These are phyloP conservation scores for Dreissena polymorpha DNA, from an alignment of 1,140 invertebrate species.

Conservation along the genomic window DNA sequence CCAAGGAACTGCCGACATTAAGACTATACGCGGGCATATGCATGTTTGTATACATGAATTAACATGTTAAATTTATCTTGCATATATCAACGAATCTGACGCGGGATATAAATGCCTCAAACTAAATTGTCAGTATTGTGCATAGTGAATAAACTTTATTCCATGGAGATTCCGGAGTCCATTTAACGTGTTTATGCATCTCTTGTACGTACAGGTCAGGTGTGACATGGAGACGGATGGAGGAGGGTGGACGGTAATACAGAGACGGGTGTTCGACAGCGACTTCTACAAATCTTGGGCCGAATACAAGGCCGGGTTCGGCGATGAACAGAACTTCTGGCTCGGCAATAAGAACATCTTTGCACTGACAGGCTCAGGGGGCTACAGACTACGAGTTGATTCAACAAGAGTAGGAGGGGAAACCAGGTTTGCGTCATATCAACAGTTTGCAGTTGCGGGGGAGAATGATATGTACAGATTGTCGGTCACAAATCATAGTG, in stretches of 20 bases:
- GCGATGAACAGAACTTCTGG: constrained; percentile 18
- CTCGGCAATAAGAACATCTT: constrained; percentile 19
- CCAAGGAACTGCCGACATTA: not conserved
- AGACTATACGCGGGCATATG: not conserved
- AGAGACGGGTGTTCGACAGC: constrained; percentile 88
- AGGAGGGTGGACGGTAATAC: constrained; percentile 92
- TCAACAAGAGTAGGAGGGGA: not conserved
- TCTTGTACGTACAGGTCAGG: not conserved
- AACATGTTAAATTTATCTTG: too few species aligned
- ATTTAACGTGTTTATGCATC: not conserved
- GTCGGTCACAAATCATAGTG: not conserved
- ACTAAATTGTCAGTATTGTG: too few species aligned
- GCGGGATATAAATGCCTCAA: too few species aligned
- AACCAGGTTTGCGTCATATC: not conserved
- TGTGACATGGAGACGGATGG: constrained; percentile 80
- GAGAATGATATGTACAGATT: not conserved
- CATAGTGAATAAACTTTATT: too few species aligned
- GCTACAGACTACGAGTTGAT: constrained; percentile 21
- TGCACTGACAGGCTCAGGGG: constrained; percentile 80
- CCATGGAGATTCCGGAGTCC: too few species aligned
- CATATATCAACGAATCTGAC: too few species aligned
- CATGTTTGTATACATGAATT: not conserved
- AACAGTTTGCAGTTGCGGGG: not conserved
- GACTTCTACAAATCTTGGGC: constrained; percentile 96
- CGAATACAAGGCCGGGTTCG: constrained; percentile 79